phyloP scores from a whole-genome alignment of 2,888 invertebrate species.

The Gortyna flavago region DNA sequence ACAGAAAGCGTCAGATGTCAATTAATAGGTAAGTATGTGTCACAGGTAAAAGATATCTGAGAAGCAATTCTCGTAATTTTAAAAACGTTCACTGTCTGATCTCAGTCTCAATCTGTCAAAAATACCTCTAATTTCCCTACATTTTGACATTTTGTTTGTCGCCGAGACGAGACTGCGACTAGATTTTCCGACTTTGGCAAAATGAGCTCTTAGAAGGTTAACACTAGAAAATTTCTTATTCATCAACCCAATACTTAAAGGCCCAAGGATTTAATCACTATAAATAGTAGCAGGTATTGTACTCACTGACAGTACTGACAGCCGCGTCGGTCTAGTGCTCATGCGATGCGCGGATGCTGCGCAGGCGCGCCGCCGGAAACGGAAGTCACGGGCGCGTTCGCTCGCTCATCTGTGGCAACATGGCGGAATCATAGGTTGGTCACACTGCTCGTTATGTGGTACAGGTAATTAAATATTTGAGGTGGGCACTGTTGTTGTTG shows the following conservation, averaged over 20 bases:
- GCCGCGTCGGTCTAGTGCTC: conserved; percentile 82
- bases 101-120: no score
- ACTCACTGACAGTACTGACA: conserved; percentile 70
- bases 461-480: conserved; percentile 56
- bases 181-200: neutral
- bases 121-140: no score
- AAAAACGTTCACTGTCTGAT: no score
- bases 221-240: conserved; percentile 11
- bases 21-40: no score
- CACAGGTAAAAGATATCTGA: neutral
- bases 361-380: conserved; percentile 89
- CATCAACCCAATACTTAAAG: conserved; percentile 32
- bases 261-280: conserved; percentile 62
- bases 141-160: no score
- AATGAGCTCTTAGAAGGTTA: neutral
- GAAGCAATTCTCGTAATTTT: no score
- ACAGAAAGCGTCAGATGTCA: neutral
- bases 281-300: conserved; percentile 66
- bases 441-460: conserved; percentile 68
- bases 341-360: conserved; percentile 85
- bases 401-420: conserved; percentile 88
- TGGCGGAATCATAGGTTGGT: conserved; percentile 85
- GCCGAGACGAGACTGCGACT: no score
- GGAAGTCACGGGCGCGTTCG: conserved; percentile 89
- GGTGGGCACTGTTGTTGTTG: conserved; percentile 18